Base-by-base conservation (phyloP, 2,797 vertebrate species). In the Notolabrus celidotus region DNA sequence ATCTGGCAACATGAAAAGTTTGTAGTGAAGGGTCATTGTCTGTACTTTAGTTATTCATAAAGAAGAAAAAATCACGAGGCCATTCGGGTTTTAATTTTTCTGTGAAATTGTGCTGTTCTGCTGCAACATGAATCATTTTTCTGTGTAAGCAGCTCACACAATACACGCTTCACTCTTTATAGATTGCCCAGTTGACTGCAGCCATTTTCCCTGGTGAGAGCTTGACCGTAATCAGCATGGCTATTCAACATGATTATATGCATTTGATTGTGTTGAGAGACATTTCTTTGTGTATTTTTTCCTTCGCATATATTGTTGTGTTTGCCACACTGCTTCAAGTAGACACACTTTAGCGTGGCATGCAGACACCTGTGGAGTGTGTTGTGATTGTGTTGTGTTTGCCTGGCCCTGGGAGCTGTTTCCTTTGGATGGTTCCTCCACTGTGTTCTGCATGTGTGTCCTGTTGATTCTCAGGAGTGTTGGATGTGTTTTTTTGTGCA, bases 341-440 rank as follows among this genome's bases (percentile, higher is more conserved):
- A 23, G 51, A 27, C 55, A 2, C 17, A 50, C 29, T 41, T 53
- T 59, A 61, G 49, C 66, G 67, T 77, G 31, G 66, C 71, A 36
- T 56, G 68, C 72, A 51, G 72, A 74, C 80, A 81, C 84, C 84
- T 80, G 77, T 71, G 63, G 83, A 58, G 71, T 39, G 25, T 59
- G 66, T 31, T 59, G 61, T 61, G 61, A 42, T 38, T 67, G 47
- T 57, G 39, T 23, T 25, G 46, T 49, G 46, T 47, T 14, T n/a
- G 39, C 8, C 27, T 69, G 61, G 15, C 49, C 33, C 43, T 80
- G 74, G 58, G 74, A 74, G 74, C 43, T 62, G 36, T 53, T 77
- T 76, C 52, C 43, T 65, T 50, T 68, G 38, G 45, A 60, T 67
- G 78, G 69, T 36, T 62, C 52, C 63, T 54, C 34, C 1, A 6